Percentiles rank a stretch among this genome's conserved stretches.
These are phyloP conservation scores for Tipula vernalis DNA, from an alignment of 2,888 invertebrate species.

Conservation along the genomic window DNA sequence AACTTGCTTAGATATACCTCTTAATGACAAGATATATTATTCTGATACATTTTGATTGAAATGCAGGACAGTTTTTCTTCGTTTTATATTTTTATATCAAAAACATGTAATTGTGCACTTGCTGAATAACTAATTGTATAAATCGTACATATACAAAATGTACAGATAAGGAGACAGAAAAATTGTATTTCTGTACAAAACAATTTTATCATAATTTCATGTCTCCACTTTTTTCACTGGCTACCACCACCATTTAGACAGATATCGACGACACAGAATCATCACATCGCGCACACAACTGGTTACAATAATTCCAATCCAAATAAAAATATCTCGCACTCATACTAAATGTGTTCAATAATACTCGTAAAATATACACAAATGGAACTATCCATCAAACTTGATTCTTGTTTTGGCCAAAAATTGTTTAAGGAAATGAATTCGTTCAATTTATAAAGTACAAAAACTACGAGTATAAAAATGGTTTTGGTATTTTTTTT, in stretches of 20 bases:
- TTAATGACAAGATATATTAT: constrained; percentile 4
- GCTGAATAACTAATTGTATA: background rate
- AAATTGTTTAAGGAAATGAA: background rate
- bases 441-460: background rate
- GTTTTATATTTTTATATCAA: background rate
- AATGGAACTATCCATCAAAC: background rate
- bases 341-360: background rate
- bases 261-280: background rate
- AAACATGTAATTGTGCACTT: background rate
- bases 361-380: too few relatives aligned
- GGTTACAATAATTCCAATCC: background rate
- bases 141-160: background rate
- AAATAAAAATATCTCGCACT: background rate
- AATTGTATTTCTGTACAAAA: background rate
- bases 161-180: background rate
- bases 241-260: background rate
- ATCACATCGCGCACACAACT: background rate
- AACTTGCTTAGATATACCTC: background rate
- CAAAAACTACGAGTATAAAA: too few relatives aligned
- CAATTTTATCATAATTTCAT: background rate
- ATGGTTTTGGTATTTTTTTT: background rate
- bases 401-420: background rate
- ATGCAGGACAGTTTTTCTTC: background rate
- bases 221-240: background rate
- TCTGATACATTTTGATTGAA: background rate